Evolutionary conservation across 2,888 invertebrate species (phyloP).

Genomic region (Lasioglossum lativentre): DNA sequence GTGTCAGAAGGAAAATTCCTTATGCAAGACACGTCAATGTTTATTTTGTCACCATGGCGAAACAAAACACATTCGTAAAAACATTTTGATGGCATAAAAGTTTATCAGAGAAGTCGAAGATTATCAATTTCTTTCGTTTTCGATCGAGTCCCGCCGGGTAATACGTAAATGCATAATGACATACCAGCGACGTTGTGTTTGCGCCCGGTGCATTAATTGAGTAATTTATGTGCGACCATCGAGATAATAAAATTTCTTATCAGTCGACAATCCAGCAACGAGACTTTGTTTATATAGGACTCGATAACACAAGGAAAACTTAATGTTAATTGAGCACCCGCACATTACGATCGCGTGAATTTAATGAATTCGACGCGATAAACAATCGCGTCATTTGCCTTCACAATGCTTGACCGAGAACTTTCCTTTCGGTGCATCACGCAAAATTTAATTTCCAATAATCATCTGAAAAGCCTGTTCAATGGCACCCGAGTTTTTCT

Average conservation of each 20-base stretch:
- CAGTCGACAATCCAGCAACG: neutral
- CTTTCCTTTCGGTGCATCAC: neutral
- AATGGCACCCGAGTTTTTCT: neutral
- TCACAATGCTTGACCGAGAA: neutral
- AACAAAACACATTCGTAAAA: conserved; percentile 3
- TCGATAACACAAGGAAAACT: neutral
- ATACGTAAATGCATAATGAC: conserved; percentile 35
- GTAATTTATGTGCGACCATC: conserved; percentile 8
- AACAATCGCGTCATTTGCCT: neutral
- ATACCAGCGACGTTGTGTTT: conserved; percentile 7
- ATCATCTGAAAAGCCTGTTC: neutral
- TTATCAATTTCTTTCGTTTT: conserved; percentile 37
- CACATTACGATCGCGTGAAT: conserved; percentile 6
- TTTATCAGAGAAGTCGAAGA: conserved; percentile 50
- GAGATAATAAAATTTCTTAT: conserved; percentile 5
- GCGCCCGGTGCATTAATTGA: neutral
- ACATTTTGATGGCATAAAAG: conserved; percentile 26
- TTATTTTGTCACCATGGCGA: neutral
- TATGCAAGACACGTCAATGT: neutral
- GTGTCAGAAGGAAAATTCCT: conserved; percentile 11
- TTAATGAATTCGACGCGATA: neutral
- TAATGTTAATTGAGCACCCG: neutral
- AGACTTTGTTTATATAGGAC: conserved; percentile 7
- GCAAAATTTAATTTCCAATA: neutral
- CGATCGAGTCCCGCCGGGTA: conserved; percentile 19